phyloP scores from a whole-genome alignment of 1,140 invertebrate species.

The Carposina sasakii region DNA sequence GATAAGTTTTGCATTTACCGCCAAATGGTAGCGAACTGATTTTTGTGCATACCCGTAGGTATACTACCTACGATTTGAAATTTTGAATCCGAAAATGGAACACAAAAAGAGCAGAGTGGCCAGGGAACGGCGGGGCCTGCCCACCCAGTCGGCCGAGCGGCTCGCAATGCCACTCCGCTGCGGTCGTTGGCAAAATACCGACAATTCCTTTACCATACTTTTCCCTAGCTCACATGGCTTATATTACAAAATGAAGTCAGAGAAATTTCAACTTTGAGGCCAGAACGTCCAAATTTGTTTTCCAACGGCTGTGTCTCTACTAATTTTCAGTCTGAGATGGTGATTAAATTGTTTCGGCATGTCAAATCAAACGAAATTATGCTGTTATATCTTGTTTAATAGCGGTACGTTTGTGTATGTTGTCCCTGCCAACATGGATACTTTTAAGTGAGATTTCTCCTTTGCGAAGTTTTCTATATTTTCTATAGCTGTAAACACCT shows the following conservation, averaged over 20 bases:
- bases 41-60: neutral
- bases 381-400: conserved; percentile 70
- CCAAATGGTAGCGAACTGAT: neutral
- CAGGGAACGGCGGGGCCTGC: conserved; percentile 53
- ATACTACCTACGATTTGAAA: conserved; percentile 31
- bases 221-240: conserved; percentile 41
- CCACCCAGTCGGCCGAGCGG: conserved; percentile 54
- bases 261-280: conserved; percentile 31
- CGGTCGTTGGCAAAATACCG: conserved; percentile 66
- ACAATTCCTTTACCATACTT: conserved; percentile 56
- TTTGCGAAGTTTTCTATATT: conserved; percentile 25
- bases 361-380: conserved; percentile 71
- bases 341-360: conserved; percentile 72
- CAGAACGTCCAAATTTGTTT: neutral
- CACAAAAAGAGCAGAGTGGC: conserved; percentile 51
- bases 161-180: conserved; percentile 45
- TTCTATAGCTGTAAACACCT: too few relatives aligned
- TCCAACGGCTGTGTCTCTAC: conserved; percentile 1
- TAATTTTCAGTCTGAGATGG: conserved; percentile 64
- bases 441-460: conserved; percentile 48
- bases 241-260: conserved; percentile 20
- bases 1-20: neutral
- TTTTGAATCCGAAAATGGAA: conserved; percentile 52
- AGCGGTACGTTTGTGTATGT: conserved; percentile 53
- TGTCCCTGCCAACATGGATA: conserved; percentile 46